Base-by-base conservation (phyloP, 2,113 vertebrate genomes). In the Geothlypis trichas region DNA sequence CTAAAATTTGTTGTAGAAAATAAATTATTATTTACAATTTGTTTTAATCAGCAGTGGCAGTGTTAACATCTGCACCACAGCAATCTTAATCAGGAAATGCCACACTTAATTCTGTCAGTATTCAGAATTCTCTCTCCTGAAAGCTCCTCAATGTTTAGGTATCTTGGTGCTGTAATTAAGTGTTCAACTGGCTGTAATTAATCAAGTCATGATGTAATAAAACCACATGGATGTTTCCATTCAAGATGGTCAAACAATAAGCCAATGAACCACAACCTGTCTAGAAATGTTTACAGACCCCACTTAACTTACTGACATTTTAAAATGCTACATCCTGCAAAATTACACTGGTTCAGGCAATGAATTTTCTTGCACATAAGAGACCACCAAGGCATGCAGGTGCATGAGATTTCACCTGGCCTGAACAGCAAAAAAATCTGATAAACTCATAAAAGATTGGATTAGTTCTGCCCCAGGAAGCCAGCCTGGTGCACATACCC, bases 401-500 rank as follows among this genome's bases (percentile, higher is more conserved):
- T 90, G 67, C 79, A 87, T 33, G 61, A 92, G 63, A 86, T 92
- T 96, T 96, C 89, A 96, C 94, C 89, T 96, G 95, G 69, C 28
- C 65, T 87, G 44, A 91, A 96, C 84, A 84, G 75, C 80, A 82
- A 55, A 96, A 89, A 57, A 91, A 96, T 92, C 92, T 90, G 92
- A 92, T 91, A 73, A 76, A 63, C 41, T 91, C 63, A 74, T 74
- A 75, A 96, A 61, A 87, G 41, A 91, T 33, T 87, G 81, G 84
- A 92, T 96, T 96, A 96, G 67, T 91, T 95, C 90, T 94, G 67
- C 81, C 79, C 69, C 80, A 95, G 71, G 93, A 95, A 96, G 55
- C 55, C 47, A 96, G 54, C 37, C 59, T 79, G 68, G 51, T 54
- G 59, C 35, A 93, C 41, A 27, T 39, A 82, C 17, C 28, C 89